These are phyloP conservation scores for Lucilia cuprina DNA, from an alignment of 1,140 invertebrate species.

Conservation along the genomic window DNA sequence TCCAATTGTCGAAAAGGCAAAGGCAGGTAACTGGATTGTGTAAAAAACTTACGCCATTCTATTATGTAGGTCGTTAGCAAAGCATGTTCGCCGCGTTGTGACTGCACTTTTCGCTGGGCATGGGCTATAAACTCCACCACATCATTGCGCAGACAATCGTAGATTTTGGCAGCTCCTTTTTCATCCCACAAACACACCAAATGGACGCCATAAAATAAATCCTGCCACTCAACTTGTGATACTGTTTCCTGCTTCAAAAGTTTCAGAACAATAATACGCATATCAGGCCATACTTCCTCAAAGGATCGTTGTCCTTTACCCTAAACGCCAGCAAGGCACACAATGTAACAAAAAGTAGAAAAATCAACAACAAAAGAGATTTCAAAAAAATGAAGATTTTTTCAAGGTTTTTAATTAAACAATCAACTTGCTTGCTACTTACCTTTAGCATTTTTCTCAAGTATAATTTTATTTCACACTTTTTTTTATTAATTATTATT, in stretches of 20 bases:
- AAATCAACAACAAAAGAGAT: constrained; percentile 12
- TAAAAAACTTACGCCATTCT: constrained; percentile 98
- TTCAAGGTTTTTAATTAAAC: not conserved
- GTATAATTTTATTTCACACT: not conserved
- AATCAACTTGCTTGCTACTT: not conserved
- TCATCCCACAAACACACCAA: constrained; percentile 96
- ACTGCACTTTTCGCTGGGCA: constrained; percentile 87
- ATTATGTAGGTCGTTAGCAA: constrained; percentile 94
- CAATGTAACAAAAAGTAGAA: not conserved
- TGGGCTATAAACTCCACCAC: constrained; percentile 95
- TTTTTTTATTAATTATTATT: not conserved
- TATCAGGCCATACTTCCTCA: constrained; percentile 94
- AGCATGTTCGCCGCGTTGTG: constrained; percentile 92
- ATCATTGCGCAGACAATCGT: constrained; percentile 88
- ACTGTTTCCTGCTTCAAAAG: constrained; percentile 88
- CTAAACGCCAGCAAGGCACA: constrained; percentile 39
- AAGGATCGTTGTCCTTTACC: constrained; percentile 67
- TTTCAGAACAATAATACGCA: constrained; percentile 92
- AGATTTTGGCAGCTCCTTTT: constrained; percentile 87
- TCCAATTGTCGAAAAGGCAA: constrained; percentile 95
- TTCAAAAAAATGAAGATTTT: not conserved
- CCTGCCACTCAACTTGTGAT: constrained; percentile 95
- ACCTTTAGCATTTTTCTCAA: constrained; percentile 49
- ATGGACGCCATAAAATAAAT: constrained; percentile 95
- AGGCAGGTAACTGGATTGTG: constrained; percentile 95